phyloP scores from a whole-genome alignment of 2,113 vertebrate genomes.

The Protomyctophum bolini region DNA sequence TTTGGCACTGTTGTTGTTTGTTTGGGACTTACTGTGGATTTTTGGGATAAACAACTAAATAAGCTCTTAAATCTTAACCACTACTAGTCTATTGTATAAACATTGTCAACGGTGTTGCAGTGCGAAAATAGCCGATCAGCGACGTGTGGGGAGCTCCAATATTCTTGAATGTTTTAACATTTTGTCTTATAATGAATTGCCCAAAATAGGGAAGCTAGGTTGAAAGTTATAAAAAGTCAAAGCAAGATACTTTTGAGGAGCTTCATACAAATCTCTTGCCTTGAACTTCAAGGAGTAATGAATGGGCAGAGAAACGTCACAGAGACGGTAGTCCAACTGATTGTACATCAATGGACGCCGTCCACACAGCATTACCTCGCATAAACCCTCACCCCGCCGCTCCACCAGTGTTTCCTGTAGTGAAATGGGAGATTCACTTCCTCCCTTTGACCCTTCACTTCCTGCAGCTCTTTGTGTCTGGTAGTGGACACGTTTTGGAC shows the following conservation, averaged over 20 bases:
- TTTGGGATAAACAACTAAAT: no score
- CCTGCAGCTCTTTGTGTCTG: conserved; percentile 38
- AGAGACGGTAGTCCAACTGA: no score
- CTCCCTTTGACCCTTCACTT: conserved; percentile 27
- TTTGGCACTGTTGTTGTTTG: not conserved
- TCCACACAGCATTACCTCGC: not conserved
- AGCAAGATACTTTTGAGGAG: not conserved
- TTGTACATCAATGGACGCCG: not conserved
- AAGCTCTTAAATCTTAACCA: no score
- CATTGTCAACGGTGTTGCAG: no score
- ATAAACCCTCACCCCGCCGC: not conserved
- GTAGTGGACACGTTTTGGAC: conserved; percentile 36
- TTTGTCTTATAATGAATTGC: no score
- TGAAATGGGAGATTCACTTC: not conserved
- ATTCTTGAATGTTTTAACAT: no score
- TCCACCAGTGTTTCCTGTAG: not conserved
- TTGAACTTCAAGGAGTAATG: not conserved
- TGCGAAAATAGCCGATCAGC: no score
- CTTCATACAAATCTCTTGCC: not conserved
- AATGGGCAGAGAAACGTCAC: no score
- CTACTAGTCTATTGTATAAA: no score
- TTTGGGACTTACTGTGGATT: not conserved
- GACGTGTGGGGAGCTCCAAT: no score
- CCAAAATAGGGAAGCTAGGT: no score
- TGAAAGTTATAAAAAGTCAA: not conserved